Conservation (phyloP, 1,140 invertebrate genomes). For the Dermatophagoides farinae region DNA sequence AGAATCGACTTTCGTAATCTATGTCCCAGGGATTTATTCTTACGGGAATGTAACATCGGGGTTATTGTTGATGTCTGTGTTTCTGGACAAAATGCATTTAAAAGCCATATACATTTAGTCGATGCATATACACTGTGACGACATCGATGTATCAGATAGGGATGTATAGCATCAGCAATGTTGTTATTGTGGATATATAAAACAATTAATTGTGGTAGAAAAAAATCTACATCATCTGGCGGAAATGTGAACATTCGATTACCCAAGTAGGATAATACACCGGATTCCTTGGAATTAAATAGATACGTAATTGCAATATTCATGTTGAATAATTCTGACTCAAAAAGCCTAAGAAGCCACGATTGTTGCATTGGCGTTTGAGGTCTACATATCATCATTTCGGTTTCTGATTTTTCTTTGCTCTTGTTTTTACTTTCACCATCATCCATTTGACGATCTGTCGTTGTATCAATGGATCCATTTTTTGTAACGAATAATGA, state of each 20-base stretch:
- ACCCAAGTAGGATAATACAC: slow-evolving; percentile 33
- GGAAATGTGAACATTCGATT: slow-evolving; percentile 91
- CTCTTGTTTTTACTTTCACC: too few relatives aligned
- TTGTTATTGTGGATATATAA: slow-evolving; percentile 97
- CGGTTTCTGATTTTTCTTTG: too few relatives aligned
- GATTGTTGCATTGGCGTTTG: slow-evolving; percentile 26
- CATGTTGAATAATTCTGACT: slow-evolving; percentile 91
- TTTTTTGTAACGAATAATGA: too few relatives aligned
- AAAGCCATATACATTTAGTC: slow-evolving; percentile 77
- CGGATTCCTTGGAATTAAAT: slow-evolving; percentile 93
- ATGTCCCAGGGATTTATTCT: slow-evolving; percentile 59
- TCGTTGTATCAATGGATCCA: too few relatives aligned
- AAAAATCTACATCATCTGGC: slow-evolving; percentile 81
- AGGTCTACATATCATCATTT: too few relatives aligned
- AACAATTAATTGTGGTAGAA: slow-evolving; percentile 86
- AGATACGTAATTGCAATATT: slow-evolving; percentile 92
- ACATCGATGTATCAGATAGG: slow-evolving; percentile 78
- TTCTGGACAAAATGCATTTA: slow-evolving; percentile 78
- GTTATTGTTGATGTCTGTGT: slow-evolving; percentile 26
- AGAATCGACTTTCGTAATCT: slow-evolving; percentile 70
- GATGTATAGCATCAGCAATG: slow-evolving; percentile 78
- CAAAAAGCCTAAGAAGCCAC: slow-evolving; percentile 68
- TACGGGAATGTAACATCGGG: slow-evolving; percentile 27
- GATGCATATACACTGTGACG: slow-evolving; percentile 83
- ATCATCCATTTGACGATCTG: too few relatives aligned